Percentiles rank a stretch among this genome's conserved stretches.
phyloP scores from a whole-genome alignment of 2,113 vertebrate species.

The Grammomys dolichurus region DNA sequence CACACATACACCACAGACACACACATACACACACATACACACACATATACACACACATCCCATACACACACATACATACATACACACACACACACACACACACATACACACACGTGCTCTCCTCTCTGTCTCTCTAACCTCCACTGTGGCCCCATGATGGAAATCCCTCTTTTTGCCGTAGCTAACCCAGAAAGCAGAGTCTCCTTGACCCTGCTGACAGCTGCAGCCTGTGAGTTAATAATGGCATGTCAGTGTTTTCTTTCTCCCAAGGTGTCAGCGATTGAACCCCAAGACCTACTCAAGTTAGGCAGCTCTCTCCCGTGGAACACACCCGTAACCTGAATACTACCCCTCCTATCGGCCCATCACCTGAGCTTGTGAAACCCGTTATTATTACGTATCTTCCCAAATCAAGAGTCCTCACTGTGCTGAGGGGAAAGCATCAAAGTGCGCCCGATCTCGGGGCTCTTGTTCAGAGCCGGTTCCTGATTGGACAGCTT shows the following conservation, averaged over 20 bases:
- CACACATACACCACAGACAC: neutral
- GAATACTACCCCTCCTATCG: neutral
- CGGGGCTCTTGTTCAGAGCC: neutral
- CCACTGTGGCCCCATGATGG: neutral
- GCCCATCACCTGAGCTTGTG: neutral
- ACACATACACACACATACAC: neutral
- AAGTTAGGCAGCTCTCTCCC: neutral
- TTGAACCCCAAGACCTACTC: neutral
- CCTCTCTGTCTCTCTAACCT: neutral
- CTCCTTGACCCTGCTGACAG: neutral
- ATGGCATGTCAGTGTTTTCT: neutral
- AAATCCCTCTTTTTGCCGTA: neutral
- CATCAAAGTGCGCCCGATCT: neutral
- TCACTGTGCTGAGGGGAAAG: neutral
- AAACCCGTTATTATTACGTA: neutral
- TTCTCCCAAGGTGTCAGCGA: neutral
- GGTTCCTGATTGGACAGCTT: neutral
- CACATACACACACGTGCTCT: neutral
- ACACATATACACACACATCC: neutral
- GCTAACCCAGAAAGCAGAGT: conserved; percentile 8
- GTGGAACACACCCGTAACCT: neutral
- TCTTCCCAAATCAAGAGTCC: neutral
- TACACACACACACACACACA: neutral
- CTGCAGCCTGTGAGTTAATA: neutral
- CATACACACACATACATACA: neutral